Evolutionary conservation across 2,113 vertebrate genomes (phyloP).

Genomic region (Engraulis encrasicolus): DNA sequence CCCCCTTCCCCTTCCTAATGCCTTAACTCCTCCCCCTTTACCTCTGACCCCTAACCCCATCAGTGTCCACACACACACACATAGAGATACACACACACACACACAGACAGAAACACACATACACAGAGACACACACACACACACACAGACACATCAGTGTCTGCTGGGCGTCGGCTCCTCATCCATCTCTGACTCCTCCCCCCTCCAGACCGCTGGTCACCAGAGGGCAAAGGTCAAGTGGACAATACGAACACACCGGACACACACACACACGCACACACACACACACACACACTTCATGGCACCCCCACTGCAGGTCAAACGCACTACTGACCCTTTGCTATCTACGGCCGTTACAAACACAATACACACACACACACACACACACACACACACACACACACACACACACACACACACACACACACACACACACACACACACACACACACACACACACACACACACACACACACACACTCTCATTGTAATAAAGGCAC

Average conservation of each 20-base stretch:
- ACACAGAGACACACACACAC: not conserved
- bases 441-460: not conserved
- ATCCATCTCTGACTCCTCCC: not conserved
- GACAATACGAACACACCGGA: not conserved
- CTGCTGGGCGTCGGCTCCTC: no score
- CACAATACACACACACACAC: no score
- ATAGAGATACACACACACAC: constrained; percentile 13
- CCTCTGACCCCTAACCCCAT: no score
- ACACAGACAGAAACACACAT: not conserved
- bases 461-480: not conserved
- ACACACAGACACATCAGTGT: no score
- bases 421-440: constrained; percentile 13
- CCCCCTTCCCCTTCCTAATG: no score
- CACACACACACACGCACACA: no score
- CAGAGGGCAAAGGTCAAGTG: not conserved
- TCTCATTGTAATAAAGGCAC: not conserved
- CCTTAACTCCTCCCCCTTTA: not conserved
- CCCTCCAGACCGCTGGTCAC: not conserved
- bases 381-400: no score
- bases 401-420: no score
- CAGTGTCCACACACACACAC: no score
- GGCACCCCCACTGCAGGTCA: not conserved
- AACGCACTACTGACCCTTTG: not conserved
- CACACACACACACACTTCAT: no score
- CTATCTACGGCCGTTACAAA: no score